Percentiles rank a stretch among this genome's conserved stretches.
Conservation (phyloP, 2,797 vertebrate species). For the Molossus alvarezi region DNA sequence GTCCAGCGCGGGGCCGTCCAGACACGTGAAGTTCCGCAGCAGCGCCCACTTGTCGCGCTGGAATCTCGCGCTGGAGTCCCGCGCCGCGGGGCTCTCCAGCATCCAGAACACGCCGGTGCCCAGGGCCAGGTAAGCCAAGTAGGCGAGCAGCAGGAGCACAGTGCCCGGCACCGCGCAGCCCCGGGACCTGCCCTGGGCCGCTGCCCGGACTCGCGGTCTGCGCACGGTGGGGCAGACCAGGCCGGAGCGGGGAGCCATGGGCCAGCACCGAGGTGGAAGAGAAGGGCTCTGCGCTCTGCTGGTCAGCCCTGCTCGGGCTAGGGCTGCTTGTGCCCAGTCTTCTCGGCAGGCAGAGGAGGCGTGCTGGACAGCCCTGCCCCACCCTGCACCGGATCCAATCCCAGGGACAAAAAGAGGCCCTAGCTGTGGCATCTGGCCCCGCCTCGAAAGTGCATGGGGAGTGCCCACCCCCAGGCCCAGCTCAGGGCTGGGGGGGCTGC, state of each 20-base stretch:
- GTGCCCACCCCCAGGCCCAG: neutral
- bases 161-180: constrained; percentile 16
- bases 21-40: constrained; percentile 93
- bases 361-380: constrained; percentile 17
- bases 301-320: neutral
- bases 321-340: neutral
- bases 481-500: neutral
- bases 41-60: constrained; percentile 91
- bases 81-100: constrained; percentile 92
- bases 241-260: neutral
- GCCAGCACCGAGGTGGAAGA: neutral
- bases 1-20: constrained; percentile 91
- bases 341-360: neutral
- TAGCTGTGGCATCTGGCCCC: neutral
- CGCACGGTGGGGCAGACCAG: neutral
- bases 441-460: neutral
- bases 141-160: constrained; percentile 88
- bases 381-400: constrained; percentile 50
- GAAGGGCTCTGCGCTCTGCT: neutral
- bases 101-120: constrained; percentile 93
- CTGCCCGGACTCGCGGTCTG: neutral
- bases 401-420: neutral
- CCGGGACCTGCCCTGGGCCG: rapidly evolving
- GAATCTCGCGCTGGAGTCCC: constrained; percentile 89
- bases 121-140: constrained; percentile 92